A percentile compares a stretch with the other conserved stretches of the same genome.
Evolutionary conservation across 2,797 vertebrate genomes (phyloP).

Genomic region (Micropoecilia bifurca): DNA sequence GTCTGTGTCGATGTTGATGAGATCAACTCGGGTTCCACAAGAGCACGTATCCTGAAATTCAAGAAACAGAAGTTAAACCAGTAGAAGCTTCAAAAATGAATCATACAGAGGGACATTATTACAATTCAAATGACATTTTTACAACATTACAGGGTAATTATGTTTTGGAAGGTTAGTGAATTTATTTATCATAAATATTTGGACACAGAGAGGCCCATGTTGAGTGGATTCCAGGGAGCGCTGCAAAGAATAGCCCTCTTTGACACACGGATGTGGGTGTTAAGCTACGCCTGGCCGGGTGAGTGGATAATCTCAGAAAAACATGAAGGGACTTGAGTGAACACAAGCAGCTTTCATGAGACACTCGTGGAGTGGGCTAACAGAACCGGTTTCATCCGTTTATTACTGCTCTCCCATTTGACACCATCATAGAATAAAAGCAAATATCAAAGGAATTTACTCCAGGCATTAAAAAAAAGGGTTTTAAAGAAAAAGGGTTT

Average conservation of each 20-base stretch:
- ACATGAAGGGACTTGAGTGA: slow-evolving; percentile 78
- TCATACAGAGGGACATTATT: background rate
- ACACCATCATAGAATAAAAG: slow-evolving; percentile 2
- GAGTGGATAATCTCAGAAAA: slow-evolving; percentile 86
- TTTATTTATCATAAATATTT: slow-evolving; percentile 79
- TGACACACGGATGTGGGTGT: slow-evolving; percentile 83
- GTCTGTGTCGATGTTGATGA: slow-evolving; percentile 21
- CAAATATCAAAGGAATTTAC: background rate
- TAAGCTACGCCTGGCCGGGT: slow-evolving; percentile 78
- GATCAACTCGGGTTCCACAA: slow-evolving; percentile 30
- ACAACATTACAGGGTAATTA: background rate
- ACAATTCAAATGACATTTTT: background rate
- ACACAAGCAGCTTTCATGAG: slow-evolving; percentile 87
- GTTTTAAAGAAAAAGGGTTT: background rate
- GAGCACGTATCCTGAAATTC: slow-evolving; percentile 51
- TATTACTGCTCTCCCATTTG: slow-evolving; percentile 43
- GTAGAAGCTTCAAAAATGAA: background rate
- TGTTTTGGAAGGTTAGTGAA: slow-evolving; percentile 30
- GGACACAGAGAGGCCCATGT: slow-evolving; percentile 64
- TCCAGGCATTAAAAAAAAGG: background rate
- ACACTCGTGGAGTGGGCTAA: slow-evolving; percentile 77
- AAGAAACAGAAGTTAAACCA: slow-evolving; percentile 13
- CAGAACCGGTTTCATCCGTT: slow-evolving; percentile 69
- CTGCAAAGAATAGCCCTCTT: slow-evolving; percentile 82
- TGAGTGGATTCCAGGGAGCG: slow-evolving; percentile 74